Base-by-base conservation (phyloP, 2,888 invertebrate species). In the Aphidius colemani region DNA sequence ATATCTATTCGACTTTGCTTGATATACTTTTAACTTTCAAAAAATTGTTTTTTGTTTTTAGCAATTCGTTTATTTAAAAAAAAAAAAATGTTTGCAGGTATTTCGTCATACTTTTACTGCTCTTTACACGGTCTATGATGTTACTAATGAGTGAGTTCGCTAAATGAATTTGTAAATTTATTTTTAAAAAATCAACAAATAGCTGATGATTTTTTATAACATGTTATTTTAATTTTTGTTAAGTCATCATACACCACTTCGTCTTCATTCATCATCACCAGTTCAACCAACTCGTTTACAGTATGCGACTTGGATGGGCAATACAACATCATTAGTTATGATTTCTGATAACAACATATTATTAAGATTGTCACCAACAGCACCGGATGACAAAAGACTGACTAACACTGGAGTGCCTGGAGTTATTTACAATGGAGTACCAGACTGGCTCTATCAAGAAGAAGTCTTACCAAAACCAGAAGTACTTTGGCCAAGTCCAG, bases 361-460 rank as follows among this genome's bases (percentile, higher is more conserved):
- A 84, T 88, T 94, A 75, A 86, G 92, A 75, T 87, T 88, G 71
- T 86, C 91, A 53, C 93, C 93, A 1, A 87, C 90, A 57, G 86
- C 86, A 5, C 71, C 70, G n/a, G 85, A 84, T 66, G 88, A 92
- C 72, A 84, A 87, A 63, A 87, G 90, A 57, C 86, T 94, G 78
- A 94, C 94, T 59, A 87, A 87, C 77, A 90, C 91, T 59, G 93
- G 93, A 44, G 84, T 87, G 70, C 89, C 92, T n/a, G 92, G 92
- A 64, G 84, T 89, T 63, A 86, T 96, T 64, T 96, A 93, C 85
- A 96, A 97, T 82, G 97, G 96, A 61, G 89, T 97, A 44, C 93
- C 96, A 13, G 97, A 98, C 82, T 98, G 97, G 96, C 85, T 98
- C 41, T 98, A 98, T 84, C 97, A 97, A 89, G 96, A 96, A 87